Evolutionary conservation across 2,888 invertebrate genomes (phyloP).

Genomic region (Diachrysia chrysitis): DNA sequence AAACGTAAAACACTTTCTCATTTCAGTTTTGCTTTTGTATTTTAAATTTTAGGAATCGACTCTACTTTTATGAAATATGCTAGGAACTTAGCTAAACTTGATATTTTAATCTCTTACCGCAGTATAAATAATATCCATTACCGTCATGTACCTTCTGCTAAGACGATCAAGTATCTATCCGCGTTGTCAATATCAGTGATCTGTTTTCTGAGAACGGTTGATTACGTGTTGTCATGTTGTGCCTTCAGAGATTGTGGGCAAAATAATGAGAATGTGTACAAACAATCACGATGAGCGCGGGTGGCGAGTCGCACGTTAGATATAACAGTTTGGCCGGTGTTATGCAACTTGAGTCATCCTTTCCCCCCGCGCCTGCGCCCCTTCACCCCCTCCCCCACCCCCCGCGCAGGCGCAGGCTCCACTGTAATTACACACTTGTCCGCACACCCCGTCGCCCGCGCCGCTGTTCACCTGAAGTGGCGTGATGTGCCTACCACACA

Average conservation of each 20-base stretch:
- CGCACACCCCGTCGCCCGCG: slow-evolving; percentile 56
- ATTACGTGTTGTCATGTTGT: slow-evolving; percentile 67
- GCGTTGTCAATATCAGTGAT: slow-evolving; percentile 68
- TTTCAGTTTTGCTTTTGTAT: slow-evolving; percentile 47
- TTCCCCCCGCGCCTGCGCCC: slow-evolving; percentile 38
- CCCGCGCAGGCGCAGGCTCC: slow-evolving; percentile 65
- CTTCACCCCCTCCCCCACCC: slow-evolving; percentile 34
- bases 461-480: slow-evolving; percentile 52
- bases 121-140: not conserved
- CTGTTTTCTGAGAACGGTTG: slow-evolving; percentile 68
- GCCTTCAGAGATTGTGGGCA: slow-evolving; percentile 70
- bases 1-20: slow-evolving; percentile 59
- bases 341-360: slow-evolving; percentile 78
- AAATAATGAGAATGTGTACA: slow-evolving; percentile 78
- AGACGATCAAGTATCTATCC: slow-evolving; percentile 62
- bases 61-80: slow-evolving; percentile 3
- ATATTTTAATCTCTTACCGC: slow-evolving; percentile 2
- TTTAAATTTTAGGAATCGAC: slow-evolving; percentile 19
- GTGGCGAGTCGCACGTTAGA: slow-evolving; percentile 54
- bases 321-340: slow-evolving; percentile 71
- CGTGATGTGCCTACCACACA: slow-evolving; percentile 51
- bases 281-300: slow-evolving; percentile 71
- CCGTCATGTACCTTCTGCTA: slow-evolving; percentile 51
- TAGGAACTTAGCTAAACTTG: slow-evolving; percentile 20
- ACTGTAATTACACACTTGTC: slow-evolving; percentile 81